A percentile compares a stretch with the other conserved stretches of the same genome.
phyloP scores from a whole-genome alignment of 2,113 vertebrate genomes.

The Microtus montanus region DNA sequence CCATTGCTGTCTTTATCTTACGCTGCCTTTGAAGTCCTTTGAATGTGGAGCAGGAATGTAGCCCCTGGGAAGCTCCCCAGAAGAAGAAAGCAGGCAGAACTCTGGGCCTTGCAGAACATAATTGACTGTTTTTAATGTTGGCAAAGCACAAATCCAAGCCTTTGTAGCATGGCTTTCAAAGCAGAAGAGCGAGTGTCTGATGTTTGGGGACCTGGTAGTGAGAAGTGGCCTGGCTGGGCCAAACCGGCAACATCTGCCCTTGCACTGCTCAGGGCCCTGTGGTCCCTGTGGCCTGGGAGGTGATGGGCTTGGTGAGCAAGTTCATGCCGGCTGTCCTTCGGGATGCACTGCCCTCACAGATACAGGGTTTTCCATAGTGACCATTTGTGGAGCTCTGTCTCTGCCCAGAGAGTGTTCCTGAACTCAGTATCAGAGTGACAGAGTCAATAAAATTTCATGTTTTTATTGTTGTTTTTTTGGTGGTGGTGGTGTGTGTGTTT shows the following conservation, averaged over 20 bases:
- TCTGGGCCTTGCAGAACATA: neutral
- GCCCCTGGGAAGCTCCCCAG: neutral
- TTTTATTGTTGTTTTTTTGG: neutral
- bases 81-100: neutral
- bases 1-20: neutral
- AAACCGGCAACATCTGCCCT: neutral
- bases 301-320: accelerated
- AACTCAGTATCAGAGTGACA: neutral
- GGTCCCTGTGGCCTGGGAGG: neutral
- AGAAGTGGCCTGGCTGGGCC: neutral
- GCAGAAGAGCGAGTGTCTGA: conserved; percentile 33
- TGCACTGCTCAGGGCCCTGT: neutral
- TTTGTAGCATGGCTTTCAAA: conserved; percentile 39
- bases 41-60: neutral
- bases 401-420: neutral
- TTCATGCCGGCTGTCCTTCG: neutral
- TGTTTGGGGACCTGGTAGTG: neutral
- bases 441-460: neutral
- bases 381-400: neutral
- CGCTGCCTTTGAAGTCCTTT: neutral
- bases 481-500: neutral
- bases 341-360: neutral
- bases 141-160: conserved; percentile 50
- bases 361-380: accelerated
- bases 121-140: conserved; percentile 40